Evolutionary conservation across 2,113 vertebrate genomes (phyloP).

Genomic region (Toxotes jaculatrix): DNA sequence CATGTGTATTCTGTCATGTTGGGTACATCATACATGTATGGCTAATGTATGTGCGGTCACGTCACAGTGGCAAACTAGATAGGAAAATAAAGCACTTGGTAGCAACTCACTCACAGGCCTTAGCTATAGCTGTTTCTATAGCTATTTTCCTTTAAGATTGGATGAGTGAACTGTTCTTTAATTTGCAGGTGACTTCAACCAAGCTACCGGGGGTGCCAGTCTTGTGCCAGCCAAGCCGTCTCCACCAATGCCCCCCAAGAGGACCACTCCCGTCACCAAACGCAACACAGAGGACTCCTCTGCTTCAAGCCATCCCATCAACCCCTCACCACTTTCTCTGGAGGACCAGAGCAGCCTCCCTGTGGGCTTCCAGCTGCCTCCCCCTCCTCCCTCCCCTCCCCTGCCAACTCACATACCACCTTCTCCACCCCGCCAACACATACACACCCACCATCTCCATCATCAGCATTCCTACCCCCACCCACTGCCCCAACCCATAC

Average conservation of each 20-base stretch:
- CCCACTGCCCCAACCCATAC: conserved; percentile 83
- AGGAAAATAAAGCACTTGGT: conserved; percentile 16
- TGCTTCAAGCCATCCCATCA: conserved; percentile 57
- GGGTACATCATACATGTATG: conserved; percentile 34
- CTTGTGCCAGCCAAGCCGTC: conserved; percentile 89
- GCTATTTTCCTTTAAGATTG: not conserved
- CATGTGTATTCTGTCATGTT: conserved; percentile 54
- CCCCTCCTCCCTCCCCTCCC: conserved; percentile 80
- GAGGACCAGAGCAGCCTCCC: conserved; percentile 77
- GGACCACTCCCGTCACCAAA: conserved; percentile 88
- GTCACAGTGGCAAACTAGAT: conserved; percentile 49
- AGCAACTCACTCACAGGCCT: conserved; percentile 1
- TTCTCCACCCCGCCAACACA: conserved; percentile 81
- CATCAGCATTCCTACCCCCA: conserved; percentile 63
- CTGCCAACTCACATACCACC: conserved; percentile 86
- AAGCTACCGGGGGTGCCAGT: conserved; percentile 83
- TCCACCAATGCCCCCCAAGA: conserved; percentile 94
- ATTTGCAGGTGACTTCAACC: conserved; percentile 90
- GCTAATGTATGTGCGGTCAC: conserved; percentile 58
- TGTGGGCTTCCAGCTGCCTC: conserved; percentile 85
- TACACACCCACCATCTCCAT: conserved; percentile 86
- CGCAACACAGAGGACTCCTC: conserved; percentile 76
- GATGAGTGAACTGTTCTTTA: conserved; percentile 10
- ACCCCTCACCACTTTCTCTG: conserved; percentile 79
- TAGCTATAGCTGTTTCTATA: not conserved